Percentiles rank a stretch among this genome's conserved stretches.
Conservation (phyloP, 2,888 invertebrate genomes). For the Empis stercorea region DNA sequence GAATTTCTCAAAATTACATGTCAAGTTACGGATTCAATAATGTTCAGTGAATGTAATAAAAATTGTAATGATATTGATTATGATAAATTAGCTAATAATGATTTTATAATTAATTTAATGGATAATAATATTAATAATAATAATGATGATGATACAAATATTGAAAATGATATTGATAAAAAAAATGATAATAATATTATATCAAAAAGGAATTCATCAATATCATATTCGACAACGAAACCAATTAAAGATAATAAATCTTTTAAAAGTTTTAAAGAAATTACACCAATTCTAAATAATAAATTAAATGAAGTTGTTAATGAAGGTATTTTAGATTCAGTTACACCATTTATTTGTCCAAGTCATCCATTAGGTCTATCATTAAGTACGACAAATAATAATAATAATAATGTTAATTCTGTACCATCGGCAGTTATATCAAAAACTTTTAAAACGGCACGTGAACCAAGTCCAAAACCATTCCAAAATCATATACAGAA, state of each 20-base stretch:
- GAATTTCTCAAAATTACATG: constrained; percentile 35
- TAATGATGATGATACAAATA: constrained; percentile 14
- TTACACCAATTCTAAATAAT: constrained; percentile 28
- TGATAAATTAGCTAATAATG: constrained; percentile 27
- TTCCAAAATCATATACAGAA: too few relatives aligned
- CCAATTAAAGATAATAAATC: constrained; percentile 3
- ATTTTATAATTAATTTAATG: constrained; percentile 23
- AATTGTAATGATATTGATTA: constrained; percentile 20
- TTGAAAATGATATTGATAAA: constrained; percentile 1
- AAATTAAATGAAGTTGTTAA: constrained; percentile 49
- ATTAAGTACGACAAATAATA: too few relatives aligned
- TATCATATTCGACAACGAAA: constrained; percentile 3
- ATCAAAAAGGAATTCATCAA: constrained; percentile 1
- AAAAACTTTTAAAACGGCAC: too few relatives aligned
- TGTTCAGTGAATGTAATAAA: constrained; percentile 16
- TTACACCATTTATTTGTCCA: constrained; percentile 57
- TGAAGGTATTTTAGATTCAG: constrained; percentile 71
- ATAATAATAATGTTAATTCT: too few relatives aligned
- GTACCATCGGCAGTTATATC: too few relatives aligned
- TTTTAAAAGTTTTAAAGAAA: constrained; percentile 4
- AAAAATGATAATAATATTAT: not conserved
- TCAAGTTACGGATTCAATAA: constrained; percentile 34
- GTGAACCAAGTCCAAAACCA: too few relatives aligned
- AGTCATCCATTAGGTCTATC: constrained; percentile 17
- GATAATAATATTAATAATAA: too few relatives aligned